These are phyloP conservation scores for Hypomesus transpacificus DNA, from an alignment of 2,113 vertebrate genomes.

Conservation along the genomic window DNA sequence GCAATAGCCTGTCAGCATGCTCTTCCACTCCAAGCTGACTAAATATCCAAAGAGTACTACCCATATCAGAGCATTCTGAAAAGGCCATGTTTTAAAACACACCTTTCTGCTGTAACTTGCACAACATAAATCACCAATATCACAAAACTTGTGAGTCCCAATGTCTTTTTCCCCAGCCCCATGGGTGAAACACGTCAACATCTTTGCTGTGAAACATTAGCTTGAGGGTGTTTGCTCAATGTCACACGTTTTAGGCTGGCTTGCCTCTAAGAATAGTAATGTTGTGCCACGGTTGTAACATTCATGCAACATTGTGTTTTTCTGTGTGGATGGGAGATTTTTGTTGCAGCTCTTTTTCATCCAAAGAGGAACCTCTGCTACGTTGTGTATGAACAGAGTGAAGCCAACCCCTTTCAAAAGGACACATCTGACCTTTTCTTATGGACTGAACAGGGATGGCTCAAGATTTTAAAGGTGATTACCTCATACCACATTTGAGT, in stretches of 20 bases:
- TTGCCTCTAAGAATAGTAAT: background rate
- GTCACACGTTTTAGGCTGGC: background rate
- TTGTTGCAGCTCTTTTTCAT: background rate
- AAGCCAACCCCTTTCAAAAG: background rate
- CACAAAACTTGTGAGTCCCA: background rate
- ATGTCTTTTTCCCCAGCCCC: background rate
- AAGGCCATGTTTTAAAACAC: background rate
- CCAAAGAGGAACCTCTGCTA: background rate
- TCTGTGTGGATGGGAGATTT: background rate
- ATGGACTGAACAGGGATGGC: background rate
- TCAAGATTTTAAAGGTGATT: background rate
- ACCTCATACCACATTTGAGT: background rate
- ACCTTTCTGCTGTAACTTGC: background rate
- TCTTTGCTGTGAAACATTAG: conserved; percentile 1
- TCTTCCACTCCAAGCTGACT: too few relatives aligned
- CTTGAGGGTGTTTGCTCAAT: background rate
- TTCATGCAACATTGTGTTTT: background rate
- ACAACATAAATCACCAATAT: conserved; percentile 7
- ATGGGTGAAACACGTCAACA: background rate
- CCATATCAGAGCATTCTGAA: background rate
- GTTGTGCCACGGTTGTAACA: background rate
- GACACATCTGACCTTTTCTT: background rate
- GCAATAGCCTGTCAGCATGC: too few relatives aligned
- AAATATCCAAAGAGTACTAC: too few relatives aligned
- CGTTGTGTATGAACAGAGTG: background rate